These are phyloP conservation scores for Melanaphis sacchari DNA, from an alignment of 1,140 invertebrate species.

Conservation along the genomic window DNA sequence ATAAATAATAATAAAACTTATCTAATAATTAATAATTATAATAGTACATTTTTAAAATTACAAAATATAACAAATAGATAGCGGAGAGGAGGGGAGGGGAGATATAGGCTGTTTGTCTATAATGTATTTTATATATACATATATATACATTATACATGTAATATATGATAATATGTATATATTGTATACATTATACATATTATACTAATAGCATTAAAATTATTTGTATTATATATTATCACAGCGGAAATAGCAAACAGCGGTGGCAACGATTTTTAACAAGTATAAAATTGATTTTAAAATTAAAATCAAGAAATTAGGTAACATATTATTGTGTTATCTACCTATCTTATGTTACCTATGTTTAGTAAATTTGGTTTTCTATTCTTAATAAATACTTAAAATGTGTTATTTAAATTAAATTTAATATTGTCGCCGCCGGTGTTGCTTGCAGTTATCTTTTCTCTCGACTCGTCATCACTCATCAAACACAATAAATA, in stretches of 20 bases:
- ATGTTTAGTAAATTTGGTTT: background rate
- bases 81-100: background rate
- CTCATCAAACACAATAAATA: constrained; percentile 2
- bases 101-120: constrained; percentile 29
- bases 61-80: constrained; percentile 40
- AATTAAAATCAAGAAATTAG: background rate
- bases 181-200: background rate
- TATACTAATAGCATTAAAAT: constrained; percentile 39
- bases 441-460: constrained; percentile 32
- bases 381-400: background rate
- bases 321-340: background rate
- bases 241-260: constrained; percentile 42
- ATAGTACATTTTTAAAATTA: constrained; percentile 33
- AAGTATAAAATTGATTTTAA: constrained; percentile 7
- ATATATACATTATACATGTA: background rate
- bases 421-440: constrained; percentile 10
- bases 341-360: background rate
- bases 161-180: constrained; percentile 12
- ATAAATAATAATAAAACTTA: constrained; percentile 26
- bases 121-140: background rate
- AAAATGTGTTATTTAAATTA: background rate
- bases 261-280: constrained; percentile 26
- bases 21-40: constrained; percentile 34
- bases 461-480: constrained; percentile 23
- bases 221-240: constrained; percentile 47